Conservation (phyloP, 1,140 invertebrate genomes). For the Orius laevigatus region DNA sequence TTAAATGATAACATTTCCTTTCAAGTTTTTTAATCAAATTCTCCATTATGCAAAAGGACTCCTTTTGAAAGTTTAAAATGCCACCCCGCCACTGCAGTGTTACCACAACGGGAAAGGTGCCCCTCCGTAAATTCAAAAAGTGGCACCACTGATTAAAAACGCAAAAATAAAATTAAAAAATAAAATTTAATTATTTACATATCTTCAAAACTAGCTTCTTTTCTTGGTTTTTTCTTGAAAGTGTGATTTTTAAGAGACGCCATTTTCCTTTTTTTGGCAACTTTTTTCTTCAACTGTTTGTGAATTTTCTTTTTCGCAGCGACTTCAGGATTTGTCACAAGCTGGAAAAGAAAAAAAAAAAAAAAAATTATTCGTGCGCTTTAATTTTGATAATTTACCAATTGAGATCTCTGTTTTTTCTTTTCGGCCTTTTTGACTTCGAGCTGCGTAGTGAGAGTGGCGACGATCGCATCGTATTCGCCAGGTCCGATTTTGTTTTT, state of each 20-base stretch:
- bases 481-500: constrained; percentile 47
- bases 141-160: not conserved
- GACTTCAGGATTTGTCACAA: constrained; percentile 56
- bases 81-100: not conserved
- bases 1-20: not conserved
- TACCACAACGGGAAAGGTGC: not conserved
- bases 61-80: not conserved
- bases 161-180: not conserved
- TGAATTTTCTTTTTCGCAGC: constrained; percentile 60
- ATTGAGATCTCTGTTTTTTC: constrained; percentile 39
- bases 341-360: constrained; percentile 28
- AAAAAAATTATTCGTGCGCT: constrained; percentile 1
- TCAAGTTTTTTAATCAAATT: not conserved
- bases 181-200: constrained; percentile 3
- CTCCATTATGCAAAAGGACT: not conserved
- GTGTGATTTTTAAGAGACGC: constrained; percentile 34
- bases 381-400: constrained; percentile 25
- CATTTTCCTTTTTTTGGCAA: constrained; percentile 51
- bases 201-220: constrained; percentile 6
- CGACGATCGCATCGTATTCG: constrained; percentile 40
- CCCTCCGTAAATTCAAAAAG: no score
- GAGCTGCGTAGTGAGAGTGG: constrained; percentile 36
- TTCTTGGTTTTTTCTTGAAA: constrained; percentile 23
- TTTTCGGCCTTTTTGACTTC: constrained; percentile 44
- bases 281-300: constrained; percentile 56